phyloP scores from a whole-genome alignment of 2,113 vertebrate species.

The Jacana jacana region DNA sequence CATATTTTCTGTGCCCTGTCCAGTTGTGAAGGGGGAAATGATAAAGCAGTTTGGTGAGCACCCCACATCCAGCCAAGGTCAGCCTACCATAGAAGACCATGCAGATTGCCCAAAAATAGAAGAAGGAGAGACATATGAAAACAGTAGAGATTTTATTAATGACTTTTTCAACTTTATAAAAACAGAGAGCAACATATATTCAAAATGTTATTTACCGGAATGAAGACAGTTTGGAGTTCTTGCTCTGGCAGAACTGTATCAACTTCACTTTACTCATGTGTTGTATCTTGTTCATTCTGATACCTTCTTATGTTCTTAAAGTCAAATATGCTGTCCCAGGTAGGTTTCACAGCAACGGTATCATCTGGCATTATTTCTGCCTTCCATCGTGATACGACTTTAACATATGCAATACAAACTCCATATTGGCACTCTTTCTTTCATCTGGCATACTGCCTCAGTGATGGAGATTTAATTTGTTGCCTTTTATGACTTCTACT shows the following conservation, averaged over 20 bases:
- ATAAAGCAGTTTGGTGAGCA: neutral
- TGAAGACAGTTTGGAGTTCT: neutral
- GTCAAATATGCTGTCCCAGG: neutral
- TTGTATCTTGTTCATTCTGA: neutral
- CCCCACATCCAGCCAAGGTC: neutral
- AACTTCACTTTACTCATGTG: neutral
- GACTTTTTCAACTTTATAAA: neutral
- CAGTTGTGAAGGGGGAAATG: neutral
- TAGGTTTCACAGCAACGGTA: neutral
- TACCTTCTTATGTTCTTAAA: neutral
- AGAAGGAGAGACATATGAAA: neutral
- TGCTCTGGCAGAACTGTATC: neutral
- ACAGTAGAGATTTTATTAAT: neutral
- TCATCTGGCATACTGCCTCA: neutral
- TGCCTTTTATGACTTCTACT: neutral
- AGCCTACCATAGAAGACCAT: neutral
- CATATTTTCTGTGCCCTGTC: neutral
- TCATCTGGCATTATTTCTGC: neutral
- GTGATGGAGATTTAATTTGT: neutral
- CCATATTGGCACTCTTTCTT: neutral
- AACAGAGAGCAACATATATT: neutral
- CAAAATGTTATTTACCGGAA: neutral
- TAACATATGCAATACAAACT: neutral
- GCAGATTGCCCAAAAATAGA: neutral
- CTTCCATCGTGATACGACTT: neutral